phyloP scores from a whole-genome alignment of 2,113 vertebrate genomes.

The Rhinoptilus africanus region DNA sequence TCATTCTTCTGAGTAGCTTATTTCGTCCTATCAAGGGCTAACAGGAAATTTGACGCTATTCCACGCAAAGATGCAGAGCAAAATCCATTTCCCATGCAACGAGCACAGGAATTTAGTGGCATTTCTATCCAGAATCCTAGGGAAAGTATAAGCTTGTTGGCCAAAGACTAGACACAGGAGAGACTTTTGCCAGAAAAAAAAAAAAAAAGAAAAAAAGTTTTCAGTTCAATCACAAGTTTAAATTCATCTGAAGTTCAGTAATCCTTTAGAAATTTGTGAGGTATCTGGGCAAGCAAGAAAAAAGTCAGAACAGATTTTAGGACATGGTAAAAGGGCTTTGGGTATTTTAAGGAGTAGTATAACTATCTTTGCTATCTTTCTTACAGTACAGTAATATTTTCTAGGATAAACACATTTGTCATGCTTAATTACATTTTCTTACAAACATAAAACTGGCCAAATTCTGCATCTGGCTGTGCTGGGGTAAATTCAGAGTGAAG shows the following conservation, averaged over 20 bases:
- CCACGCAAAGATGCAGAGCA: background rate
- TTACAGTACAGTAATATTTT: background rate
- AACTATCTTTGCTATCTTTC: background rate
- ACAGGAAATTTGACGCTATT: background rate
- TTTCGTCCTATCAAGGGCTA: background rate
- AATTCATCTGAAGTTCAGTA: background rate
- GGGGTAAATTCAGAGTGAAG: background rate
- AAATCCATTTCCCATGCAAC: background rate
- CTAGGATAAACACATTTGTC: background rate
- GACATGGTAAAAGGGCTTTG: background rate
- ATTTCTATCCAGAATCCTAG: background rate
- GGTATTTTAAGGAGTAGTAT: background rate
- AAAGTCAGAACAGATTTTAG: background rate
- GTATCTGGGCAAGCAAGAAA: background rate
- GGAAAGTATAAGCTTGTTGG: background rate
- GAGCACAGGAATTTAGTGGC: background rate
- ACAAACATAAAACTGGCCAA: background rate
- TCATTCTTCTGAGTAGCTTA: background rate
- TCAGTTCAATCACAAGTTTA: background rate
- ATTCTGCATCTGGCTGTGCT: background rate
- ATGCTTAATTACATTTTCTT: background rate
- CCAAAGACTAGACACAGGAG: background rate
- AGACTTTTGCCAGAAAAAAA: background rate
- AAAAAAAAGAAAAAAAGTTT: background rate
- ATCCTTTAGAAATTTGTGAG: background rate